Conservation (phyloP, 37 sponge, comb jelly and placozoan species). For the Amphimedon queenslandica region DNA sequence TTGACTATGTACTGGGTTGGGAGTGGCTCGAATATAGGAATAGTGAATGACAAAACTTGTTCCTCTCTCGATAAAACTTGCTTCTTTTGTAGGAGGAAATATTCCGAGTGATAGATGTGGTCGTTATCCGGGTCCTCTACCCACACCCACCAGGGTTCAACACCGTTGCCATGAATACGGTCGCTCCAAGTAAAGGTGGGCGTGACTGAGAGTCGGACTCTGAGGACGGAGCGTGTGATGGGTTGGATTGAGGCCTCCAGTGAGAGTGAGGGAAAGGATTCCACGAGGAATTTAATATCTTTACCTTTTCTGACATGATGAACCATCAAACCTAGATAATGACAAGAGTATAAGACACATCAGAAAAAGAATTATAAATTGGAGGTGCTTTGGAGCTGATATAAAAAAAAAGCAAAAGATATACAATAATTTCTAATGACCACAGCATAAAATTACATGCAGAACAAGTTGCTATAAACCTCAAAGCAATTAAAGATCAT, state of each 20-base stretch:
- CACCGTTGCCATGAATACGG: conserved; percentile 67
- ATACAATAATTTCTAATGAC: too few species aligned
- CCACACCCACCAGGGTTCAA: conserved; percentile 98
- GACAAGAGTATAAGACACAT: too few species aligned
- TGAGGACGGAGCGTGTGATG: conserved; percentile 89
- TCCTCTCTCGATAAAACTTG: conserved; percentile 69
- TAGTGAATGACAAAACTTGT: conserved; percentile 87
- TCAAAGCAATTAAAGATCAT: too few species aligned
- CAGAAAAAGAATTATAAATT: too few species aligned
- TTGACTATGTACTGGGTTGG: conserved; percentile 84
- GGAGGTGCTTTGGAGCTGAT: too few species aligned
- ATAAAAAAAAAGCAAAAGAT: too few species aligned
- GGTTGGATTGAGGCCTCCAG: conserved; percentile 86
- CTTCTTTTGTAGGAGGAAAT: conserved; percentile 85
- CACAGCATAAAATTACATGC: too few species aligned
- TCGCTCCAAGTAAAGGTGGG: conserved; percentile 91
- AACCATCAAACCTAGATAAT: conserved; percentile 72
- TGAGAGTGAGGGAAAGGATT: conserved; percentile 65
- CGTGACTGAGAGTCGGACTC: conserved; percentile 72
- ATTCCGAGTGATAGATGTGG: conserved; percentile 94
- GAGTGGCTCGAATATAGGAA: conserved; percentile 89
- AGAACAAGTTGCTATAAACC: too few species aligned
- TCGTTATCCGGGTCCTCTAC: conserved; percentile 89
- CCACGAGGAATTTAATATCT: conserved; percentile 52
- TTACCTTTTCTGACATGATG: conserved; percentile 75